Evolutionary conservation across 2,888 invertebrate genomes (phyloP).

Genomic region (Cyrtodaria siliqua): DNA sequence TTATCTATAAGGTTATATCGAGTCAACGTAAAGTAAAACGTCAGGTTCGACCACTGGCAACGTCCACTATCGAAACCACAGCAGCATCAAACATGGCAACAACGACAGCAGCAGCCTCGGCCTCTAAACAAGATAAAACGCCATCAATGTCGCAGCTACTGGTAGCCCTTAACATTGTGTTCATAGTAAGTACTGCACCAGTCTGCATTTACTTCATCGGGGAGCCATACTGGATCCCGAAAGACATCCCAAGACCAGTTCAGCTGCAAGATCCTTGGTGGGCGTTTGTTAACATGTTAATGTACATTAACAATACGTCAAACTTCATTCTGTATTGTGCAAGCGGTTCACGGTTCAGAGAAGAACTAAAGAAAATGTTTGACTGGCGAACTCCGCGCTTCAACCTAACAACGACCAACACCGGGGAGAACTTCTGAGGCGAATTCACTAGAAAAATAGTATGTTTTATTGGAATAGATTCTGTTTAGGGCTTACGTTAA

Average conservation of each 20-base stretch:
- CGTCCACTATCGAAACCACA: too few species aligned
- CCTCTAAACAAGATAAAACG: constrained; percentile 32
- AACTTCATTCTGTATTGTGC: too few species aligned
- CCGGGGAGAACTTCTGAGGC: too few species aligned
- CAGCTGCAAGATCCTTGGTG: constrained; percentile 53
- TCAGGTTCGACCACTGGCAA: constrained; percentile 10
- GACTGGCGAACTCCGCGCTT: too few species aligned
- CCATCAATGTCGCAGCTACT: constrained; percentile 71
- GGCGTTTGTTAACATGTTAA: constrained; percentile 72
- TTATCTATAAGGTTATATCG: constrained; percentile 52
- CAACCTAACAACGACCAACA: too few species aligned
- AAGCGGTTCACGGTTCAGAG: too few species aligned
- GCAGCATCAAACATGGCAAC: too few species aligned
- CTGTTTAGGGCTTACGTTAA: too few species aligned
- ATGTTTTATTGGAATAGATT: too few species aligned
- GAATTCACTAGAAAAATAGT: too few species aligned
- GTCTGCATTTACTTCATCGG: constrained; percentile 66
- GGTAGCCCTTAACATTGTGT: constrained; percentile 65
- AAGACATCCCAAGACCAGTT: constrained; percentile 32
- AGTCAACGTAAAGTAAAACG: constrained; percentile 25
- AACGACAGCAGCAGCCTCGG: not conserved
- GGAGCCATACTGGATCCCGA: constrained; percentile 55
- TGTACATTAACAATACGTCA: too few species aligned
- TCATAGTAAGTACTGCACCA: constrained; percentile 68
- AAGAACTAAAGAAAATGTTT: constrained; percentile 60